A percentile compares a stretch with the other conserved stretches of the same genome.
These are phyloP conservation scores for Chrysolina oricalcia DNA, from an alignment of 2,888 invertebrate species.

Conservation along the genomic window DNA sequence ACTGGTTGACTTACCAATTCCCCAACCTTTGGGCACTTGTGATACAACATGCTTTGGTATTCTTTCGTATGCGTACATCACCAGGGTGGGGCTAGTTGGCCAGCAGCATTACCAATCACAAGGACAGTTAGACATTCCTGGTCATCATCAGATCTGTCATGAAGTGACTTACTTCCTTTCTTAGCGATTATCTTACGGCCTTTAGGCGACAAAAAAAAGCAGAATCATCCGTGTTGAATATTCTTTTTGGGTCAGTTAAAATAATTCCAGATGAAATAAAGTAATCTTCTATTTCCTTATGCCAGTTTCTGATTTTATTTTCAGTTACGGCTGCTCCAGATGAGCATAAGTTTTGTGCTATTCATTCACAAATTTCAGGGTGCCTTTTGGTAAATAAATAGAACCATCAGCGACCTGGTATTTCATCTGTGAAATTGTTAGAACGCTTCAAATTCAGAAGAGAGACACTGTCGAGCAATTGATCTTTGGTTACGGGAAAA, in stretches of 20 bases:
- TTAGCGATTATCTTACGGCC: too few relatives aligned
- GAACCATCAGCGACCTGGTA: conserved; percentile 36
- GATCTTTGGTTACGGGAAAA: conserved; percentile 32
- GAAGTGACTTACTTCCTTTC: conserved; percentile 46
- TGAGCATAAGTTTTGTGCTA: conserved; percentile 34
- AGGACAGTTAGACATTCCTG: too few relatives aligned
- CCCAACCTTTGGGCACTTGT: too few relatives aligned
- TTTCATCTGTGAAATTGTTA: conserved; percentile 33
- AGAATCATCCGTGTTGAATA: conserved; percentile 48
- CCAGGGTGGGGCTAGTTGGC: too few relatives aligned
- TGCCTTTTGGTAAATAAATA: conserved; percentile 32
- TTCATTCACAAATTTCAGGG: conserved; percentile 29
- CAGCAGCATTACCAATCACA: too few relatives aligned
- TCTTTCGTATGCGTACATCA: too few relatives aligned
- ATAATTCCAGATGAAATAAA: conserved; percentile 39
- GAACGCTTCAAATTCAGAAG: too few relatives aligned
- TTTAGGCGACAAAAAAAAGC: conserved; percentile 36
- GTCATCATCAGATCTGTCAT: conserved; percentile 43
- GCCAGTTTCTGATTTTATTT: conserved; percentile 42
- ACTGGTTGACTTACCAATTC: too few relatives aligned
- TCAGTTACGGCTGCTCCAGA: conserved; percentile 36
- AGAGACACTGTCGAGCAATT: too few relatives aligned
- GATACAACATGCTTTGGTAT: too few relatives aligned
- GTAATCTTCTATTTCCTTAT: conserved; percentile 42
- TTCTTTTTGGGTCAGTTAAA: conserved; percentile 41